Evolutionary conservation across 2,888 invertebrate species (phyloP).

Genomic region (Xiphydria camelus): DNA sequence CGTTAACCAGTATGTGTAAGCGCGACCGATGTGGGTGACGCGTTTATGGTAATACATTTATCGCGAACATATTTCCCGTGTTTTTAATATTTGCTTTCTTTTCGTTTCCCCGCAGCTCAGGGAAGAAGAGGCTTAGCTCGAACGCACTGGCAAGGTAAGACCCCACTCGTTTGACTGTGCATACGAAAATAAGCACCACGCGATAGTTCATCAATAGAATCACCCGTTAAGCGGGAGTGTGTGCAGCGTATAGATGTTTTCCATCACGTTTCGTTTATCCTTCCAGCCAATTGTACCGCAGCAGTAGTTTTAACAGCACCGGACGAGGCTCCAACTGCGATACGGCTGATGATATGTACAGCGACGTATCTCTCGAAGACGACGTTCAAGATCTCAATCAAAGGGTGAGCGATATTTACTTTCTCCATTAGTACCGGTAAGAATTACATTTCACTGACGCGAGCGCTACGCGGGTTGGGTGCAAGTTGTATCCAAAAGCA

Average conservation of each 20-base stretch:
- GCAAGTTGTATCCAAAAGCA: no score
- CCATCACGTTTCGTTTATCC: conserved; percentile 35
- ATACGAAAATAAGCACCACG: no score
- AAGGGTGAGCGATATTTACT: conserved; percentile 72
- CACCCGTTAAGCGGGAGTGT: no score
- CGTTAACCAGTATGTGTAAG: no score
- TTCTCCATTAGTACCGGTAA: no score
- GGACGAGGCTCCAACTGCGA: conserved; percentile 90
- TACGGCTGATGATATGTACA: conserved; percentile 93
- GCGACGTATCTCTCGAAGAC: conserved; percentile 89
- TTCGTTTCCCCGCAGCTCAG: conserved; percentile 68
- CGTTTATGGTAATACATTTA: no score
- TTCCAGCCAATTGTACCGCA: conserved; percentile 86
- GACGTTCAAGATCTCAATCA: conserved; percentile 93
- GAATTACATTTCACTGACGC: no score
- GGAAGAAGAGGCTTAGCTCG: conserved; percentile 79
- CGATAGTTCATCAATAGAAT: no score
- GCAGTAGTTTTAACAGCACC: conserved; percentile 91
- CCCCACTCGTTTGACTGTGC: neutral
- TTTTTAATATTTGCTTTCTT: conserved; percentile 8
- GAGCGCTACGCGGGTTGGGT: no score
- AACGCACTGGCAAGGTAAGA: conserved; percentile 85
- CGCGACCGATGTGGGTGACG: no score
- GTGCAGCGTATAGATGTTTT: conserved; percentile 16
- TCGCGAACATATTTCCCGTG: no score